Evolutionary conservation across 2,113 vertebrate genomes (phyloP), one percentile per base, ranked within the genome.

Genomic region (Fulica atra): DNA sequence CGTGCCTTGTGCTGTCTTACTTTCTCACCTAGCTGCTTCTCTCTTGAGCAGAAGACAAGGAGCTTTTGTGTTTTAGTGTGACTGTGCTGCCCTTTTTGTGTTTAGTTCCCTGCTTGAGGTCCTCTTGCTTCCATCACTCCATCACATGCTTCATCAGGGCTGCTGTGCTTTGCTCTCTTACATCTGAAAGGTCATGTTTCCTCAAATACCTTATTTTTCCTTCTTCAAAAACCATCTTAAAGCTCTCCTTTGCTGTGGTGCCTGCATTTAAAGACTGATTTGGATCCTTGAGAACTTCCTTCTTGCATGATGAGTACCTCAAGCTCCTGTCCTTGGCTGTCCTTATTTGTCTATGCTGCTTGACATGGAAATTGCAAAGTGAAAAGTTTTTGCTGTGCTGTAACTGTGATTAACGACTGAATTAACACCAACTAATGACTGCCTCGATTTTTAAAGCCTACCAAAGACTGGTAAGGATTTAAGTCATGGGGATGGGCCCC

Each of bases 1-100:
- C 18, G n/a, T 89, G 69, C 16, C 40, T 76, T 53, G 7, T 69
- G 10, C 74, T 1, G 0, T 64, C 23, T 65, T 40, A 0, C 5
- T 1, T 65, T 81, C 3, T 2, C 44, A 18, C 12, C 20, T 36
- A 14, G 20, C 38, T 76, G 38, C 50, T 84, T 33, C 60, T 65
- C 21, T 44, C 33, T 18, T 76, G 21, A 51, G 54, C 42, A 9
- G 25, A 71, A 65, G 35, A 28, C 1, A 1, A 35, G 24, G 16
- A 44, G 5, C 13, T 53, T 85, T 5, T 33, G 35, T 16, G 4
- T 25, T 66, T 54, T 61, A 64, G 61, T 14, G 11, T 40, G 44
- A 9, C 59, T 61, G 8, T 2, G 1, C 29, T 21, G 50, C 79
- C 20, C 21, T 50, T 21, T 46, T 56, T 31, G 14, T 42, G 42